Conservation (phyloP, 1,140 invertebrate species). For the Meloidogyne chitwoodi region DNA sequence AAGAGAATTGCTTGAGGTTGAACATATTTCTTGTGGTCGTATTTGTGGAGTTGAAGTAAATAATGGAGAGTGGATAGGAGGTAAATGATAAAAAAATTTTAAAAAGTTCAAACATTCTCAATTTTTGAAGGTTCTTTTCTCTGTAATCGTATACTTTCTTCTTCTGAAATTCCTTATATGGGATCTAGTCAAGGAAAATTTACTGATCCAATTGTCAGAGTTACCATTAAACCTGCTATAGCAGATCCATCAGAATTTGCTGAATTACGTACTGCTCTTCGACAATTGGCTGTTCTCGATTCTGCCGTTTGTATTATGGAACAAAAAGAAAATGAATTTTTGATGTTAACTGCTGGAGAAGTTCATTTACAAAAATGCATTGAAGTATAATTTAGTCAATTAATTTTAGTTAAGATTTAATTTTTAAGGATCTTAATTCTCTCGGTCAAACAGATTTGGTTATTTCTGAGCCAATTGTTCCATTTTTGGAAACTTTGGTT, state of each 20-base stretch:
- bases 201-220: slow-evolving; percentile 77
- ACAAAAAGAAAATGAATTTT: slow-evolving; percentile 84
- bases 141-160: neutral
- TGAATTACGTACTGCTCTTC: slow-evolving; percentile 75
- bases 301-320: slow-evolving; percentile 60
- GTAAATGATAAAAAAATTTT: neutral
- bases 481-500: slow-evolving; percentile 83
- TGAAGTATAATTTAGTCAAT: slow-evolving; percentile 18
- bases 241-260: slow-evolving; percentile 63
- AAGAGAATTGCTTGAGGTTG: slow-evolving; percentile 76
- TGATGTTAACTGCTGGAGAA: slow-evolving; percentile 91
- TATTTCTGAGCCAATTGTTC: slow-evolving; percentile 89
- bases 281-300: slow-evolving; percentile 83
- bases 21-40: slow-evolving; percentile 79
- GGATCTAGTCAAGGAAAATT: slow-evolving; percentile 43
- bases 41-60: slow-evolving; percentile 75
- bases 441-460: slow-evolving; percentile 66
- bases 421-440: slow-evolving; percentile 67
- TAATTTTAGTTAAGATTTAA: neutral
- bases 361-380: slow-evolving; percentile 89
- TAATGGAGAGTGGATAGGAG: slow-evolving; percentile 65
- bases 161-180: slow-evolving; percentile 62
- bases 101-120: too few relatives aligned
- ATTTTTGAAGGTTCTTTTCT: slow-evolving; percentile 28
- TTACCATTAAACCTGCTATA: slow-evolving; percentile 70